Evolutionary conservation across 2,113 vertebrate species (phyloP), one percentile per base, ranked within the genome.

Genomic region (Clupea harengus): DNA sequence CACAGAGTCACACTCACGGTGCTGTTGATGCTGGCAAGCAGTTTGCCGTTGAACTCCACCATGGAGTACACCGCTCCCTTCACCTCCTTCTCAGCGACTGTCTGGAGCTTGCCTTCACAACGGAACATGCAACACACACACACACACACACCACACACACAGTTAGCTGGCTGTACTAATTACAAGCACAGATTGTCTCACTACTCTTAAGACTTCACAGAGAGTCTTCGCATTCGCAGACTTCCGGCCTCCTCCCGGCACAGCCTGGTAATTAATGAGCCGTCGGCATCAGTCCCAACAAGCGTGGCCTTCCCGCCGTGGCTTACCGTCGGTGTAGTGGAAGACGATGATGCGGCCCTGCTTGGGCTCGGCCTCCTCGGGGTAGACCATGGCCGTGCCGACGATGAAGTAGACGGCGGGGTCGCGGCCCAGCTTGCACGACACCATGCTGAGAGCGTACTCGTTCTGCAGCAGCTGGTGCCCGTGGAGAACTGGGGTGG

Each of bases 21-120:
- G 95, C 98, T 99, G 87, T 99, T 99, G 94, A 99, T 99, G 95
- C 98, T 99, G 92, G 98, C 98, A 88, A 99, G 92, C 15, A 99
- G 96, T 94, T 99, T 99, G 78, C 98, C 98, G 0, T 98, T 99
- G 90, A 99, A 99, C 86, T 99, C 98, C 92, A 99, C 98, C 97
- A 99, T 99, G 2, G 98, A 99, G 91, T 99, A 99, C 81, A 99
- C 98, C 0, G 98, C 98, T 45, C 98, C 98, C 84, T 99, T 99
- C 72, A 99, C 98, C 89, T 99, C 98, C 91, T 99, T 99, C 92
- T 99, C 98, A 2, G 98, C 98, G 89, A 99, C 95, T 0, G 97
- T 99, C 93, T 99, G 98, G 32, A 99, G 95, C 89, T 99, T 99
- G 83, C 98, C 98, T 99, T 91, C 45, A 91, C 2, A 81, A 88